A percentile compares a stretch with the other conserved stretches of the same genome.
Conservation (phyloP, 2,888 invertebrate genomes). For the Agrotis ipsilon region DNA sequence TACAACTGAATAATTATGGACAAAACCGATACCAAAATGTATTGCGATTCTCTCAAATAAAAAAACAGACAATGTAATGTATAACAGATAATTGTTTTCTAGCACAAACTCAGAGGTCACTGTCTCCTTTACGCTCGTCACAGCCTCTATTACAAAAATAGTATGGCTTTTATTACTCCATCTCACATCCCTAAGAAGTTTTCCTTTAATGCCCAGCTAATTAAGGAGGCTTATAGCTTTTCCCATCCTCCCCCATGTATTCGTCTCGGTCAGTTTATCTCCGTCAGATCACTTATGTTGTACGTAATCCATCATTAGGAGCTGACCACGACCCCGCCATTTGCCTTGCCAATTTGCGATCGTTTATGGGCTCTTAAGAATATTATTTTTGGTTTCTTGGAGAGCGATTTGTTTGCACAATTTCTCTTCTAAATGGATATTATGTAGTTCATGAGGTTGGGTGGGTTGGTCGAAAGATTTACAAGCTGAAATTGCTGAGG, state of each 20-base stretch:
- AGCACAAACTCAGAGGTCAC: too few relatives aligned
- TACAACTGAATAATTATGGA: too few relatives aligned
- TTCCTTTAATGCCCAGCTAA: constrained; percentile 9
- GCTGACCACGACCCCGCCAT: constrained; percentile 20
- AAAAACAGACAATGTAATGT: too few relatives aligned
- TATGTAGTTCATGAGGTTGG: too few relatives aligned
- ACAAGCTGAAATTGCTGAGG: too few relatives aligned
- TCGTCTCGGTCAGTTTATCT: constrained; percentile 41
- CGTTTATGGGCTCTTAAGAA: constrained; percentile 9
- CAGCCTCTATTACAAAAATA: too few relatives aligned
- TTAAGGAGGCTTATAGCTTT: constrained; percentile 41
- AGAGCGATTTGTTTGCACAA: neutral
- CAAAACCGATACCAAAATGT: too few relatives aligned
- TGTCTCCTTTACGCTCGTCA: too few relatives aligned
- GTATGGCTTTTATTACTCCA: too few relatives aligned
- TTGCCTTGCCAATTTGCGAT: constrained; percentile 42
- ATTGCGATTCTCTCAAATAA: too few relatives aligned
- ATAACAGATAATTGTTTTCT: too few relatives aligned
- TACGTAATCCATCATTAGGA: constrained; percentile 54
- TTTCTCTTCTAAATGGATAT: neutral
- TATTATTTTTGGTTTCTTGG: constrained; percentile 10
- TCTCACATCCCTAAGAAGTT: neutral
- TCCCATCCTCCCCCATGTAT: constrained; percentile 24
- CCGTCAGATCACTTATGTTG: constrained; percentile 35
- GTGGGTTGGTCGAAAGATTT: too few relatives aligned